Percentiles rank a stretch among this genome's conserved stretches.
Conservation (phyloP, 2,113 vertebrate species). For the Seriola quinqueradiata region DNA sequence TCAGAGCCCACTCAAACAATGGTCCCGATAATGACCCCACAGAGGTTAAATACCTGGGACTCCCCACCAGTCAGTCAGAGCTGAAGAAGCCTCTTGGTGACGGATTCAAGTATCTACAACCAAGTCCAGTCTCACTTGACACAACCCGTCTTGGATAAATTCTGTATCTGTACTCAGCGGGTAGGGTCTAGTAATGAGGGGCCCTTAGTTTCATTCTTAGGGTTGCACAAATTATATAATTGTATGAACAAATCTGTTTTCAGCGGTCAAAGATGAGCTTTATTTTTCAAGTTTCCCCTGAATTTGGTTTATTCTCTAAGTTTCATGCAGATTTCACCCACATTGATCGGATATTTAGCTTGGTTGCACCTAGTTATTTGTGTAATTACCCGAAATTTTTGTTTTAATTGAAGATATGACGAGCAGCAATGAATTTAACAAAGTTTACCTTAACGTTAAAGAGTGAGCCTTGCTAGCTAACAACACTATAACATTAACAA, state of each 20-base stretch:
- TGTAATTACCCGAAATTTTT: background rate
- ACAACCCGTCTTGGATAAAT: too few relatives aligned
- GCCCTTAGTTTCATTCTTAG: background rate
- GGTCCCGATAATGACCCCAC: too few relatives aligned
- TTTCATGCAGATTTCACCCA: background rate
- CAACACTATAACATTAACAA: slow-evolving; percentile 4
- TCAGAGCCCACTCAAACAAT: too few relatives aligned
- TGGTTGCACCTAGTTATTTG: background rate
- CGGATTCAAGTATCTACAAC: too few relatives aligned
- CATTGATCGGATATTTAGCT: background rate
- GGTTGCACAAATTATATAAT: background rate
- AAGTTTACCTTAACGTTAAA: background rate
- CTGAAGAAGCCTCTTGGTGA: too few relatives aligned
- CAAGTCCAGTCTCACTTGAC: too few relatives aligned
- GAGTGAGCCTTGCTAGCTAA: background rate
- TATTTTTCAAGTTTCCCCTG: too few relatives aligned
- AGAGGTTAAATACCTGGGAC: too few relatives aligned
- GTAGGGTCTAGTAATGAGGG: background rate
- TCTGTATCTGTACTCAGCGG: background rate
- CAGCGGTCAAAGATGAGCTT: too few relatives aligned
- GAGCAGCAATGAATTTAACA: background rate
- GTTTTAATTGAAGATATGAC: background rate
- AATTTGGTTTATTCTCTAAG: background rate
- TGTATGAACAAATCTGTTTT: background rate
- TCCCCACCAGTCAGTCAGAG: too few relatives aligned